Conservation (phyloP, 2,113 vertebrate genomes). For the Protobothrops mucrosquamatus region DNA sequence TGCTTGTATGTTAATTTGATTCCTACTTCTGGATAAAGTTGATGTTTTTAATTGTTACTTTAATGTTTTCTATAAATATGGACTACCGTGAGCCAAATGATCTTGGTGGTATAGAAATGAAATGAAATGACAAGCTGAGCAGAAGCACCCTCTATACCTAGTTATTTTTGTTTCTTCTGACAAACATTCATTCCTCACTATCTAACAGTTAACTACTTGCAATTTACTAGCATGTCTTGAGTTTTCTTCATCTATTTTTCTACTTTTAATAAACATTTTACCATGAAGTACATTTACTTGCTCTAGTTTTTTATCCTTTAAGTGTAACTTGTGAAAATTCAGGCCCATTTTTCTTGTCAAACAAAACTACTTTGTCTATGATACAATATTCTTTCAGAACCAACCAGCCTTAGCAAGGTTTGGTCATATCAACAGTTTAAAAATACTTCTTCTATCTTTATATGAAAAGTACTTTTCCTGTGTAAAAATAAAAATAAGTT, state of each 20-base stretch:
- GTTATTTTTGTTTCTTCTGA: background rate
- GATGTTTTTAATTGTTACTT: background rate
- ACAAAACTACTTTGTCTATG: no score
- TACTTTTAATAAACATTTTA: background rate
- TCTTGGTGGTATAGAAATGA: background rate
- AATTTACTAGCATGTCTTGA: background rate
- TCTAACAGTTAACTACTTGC: background rate
- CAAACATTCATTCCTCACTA: background rate
- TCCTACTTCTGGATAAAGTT: background rate
- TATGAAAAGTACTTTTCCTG: no score
- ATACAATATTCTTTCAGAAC: no score
- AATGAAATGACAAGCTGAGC: background rate
- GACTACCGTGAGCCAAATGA: background rate
- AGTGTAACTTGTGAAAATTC: background rate
- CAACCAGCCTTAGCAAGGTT: no score
- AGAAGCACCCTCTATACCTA: background rate
- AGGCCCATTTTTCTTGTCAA: background rate
- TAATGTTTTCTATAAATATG: background rate
- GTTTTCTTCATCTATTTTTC: background rate
- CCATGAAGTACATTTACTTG: background rate
- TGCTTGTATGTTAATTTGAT: background rate
- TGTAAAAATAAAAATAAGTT: no score
- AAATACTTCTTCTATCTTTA: slow-evolving; percentile 6
- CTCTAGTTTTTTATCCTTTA: background rate
- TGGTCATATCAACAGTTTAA: background rate